Base-by-base conservation (phyloP, 2,113 vertebrate genomes). In the Epinephelus fuscoguttatus region DNA sequence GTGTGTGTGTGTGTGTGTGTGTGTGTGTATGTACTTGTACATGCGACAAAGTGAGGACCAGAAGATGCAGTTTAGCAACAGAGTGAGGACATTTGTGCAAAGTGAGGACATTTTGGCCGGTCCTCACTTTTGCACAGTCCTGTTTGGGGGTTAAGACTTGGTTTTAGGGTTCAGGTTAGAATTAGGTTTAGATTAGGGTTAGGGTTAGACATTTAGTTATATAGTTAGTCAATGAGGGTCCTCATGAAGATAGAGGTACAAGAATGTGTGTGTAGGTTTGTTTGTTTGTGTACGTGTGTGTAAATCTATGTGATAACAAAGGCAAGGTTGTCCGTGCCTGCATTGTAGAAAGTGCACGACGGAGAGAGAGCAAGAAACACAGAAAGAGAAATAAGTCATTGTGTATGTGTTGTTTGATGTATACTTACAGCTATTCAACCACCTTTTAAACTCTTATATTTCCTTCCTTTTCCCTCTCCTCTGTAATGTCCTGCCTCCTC, bases 11-110 rank as follows among this genome's bases (percentile, higher is more conserved):
- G 40, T 47, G 53, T 45, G 70, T 59, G 37, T 57, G 57, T 60
- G 49, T 81, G 62, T 80, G 42, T 72, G 14, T 66, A 23, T 68
- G 63, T 23, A 7, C 23, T 4, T 72, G n/a, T 27, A 30, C 30
- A 30, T 30, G 4, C 30, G 4, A 30, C 4, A 30, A 30, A 30
- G 30, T 30, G 30, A 30, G 30, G 30, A 30, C 30, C 30, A 30
- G 30, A 30, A 30, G 30, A 30, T 30, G 30, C 0, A 30, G 30
- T 30, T 30, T 30, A 30, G 30, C 30, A 30, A 30, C 30, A 30
- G 4, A 30, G 30, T 30, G 30, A 30, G 30, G 30, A 30, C 30
- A 30, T 30, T 30, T 30, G 4, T 30, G 30, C 30, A 30, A 30
- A 30, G 30, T 45, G 42, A 45, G 8, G 42, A 45, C 11, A 45